A percentile compares a stretch with the other conserved stretches of the same genome.
phyloP scores from a whole-genome alignment of 2,113 vertebrate species.

The Anhinga anhinga region DNA sequence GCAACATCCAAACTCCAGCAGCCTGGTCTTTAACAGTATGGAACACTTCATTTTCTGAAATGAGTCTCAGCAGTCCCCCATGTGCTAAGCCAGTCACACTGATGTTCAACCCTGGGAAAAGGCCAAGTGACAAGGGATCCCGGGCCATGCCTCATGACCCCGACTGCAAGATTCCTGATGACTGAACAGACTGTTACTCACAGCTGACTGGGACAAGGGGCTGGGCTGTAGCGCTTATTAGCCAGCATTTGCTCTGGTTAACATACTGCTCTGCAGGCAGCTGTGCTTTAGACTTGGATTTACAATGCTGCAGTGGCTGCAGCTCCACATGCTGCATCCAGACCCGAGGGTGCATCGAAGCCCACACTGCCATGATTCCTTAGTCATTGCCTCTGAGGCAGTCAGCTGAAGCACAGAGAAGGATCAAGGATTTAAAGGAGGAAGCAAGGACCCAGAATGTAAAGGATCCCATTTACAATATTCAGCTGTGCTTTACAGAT shows the following conservation, averaged over 20 bases:
- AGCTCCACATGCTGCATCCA: too few relatives aligned
- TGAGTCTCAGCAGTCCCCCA: neutral
- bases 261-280: neutral
- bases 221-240: neutral
- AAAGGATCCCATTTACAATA: neutral
- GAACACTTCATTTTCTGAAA: neutral
- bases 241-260: too few relatives aligned
- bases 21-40: neutral
- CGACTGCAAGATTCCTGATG: rapidly evolving
- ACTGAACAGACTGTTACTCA: neutral
- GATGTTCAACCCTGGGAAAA: neutral
- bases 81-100: neutral
- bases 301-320: rapidly evolving
- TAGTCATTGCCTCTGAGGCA: rapidly evolving
- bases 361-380: rapidly evolving
- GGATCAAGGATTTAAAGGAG: neutral
- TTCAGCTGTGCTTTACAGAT: rapidly evolving
- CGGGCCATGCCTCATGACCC: neutral
- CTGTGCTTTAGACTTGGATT: rapidly evolving
- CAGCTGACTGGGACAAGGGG: neutral
- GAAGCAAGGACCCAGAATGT: neutral
- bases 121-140: rapidly evolving
- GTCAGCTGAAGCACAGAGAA: neutral
- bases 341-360: too few relatives aligned
- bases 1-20: neutral